Base-by-base conservation (phyloP, 2,113 vertebrate genomes). In the Indicator indicator region DNA sequence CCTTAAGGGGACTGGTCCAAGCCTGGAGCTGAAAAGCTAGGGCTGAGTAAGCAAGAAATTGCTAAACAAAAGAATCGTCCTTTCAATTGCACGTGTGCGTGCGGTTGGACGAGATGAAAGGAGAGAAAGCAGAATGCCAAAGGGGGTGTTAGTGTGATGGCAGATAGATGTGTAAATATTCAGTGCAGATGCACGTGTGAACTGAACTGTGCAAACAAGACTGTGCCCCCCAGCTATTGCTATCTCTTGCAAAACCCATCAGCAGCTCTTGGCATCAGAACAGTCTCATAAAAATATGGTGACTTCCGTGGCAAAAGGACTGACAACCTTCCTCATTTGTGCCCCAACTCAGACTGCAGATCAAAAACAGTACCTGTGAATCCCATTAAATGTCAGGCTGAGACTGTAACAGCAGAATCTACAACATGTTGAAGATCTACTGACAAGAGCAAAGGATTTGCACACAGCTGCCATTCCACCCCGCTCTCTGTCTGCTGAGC, bases 361-460 rank as follows among this genome's bases (percentile, higher is more conserved):
- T 6, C 88, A 82, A 92, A 90, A 76, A 46, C 69, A 78, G 40
- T 40, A 90, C 60, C 87, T 86, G 50, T 85, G 83, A 94, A 76
- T 73, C 85, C 81, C 40, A 79, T 74, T 77, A 96, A 89, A 83
- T 89, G 77, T 75, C 89, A 87, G 3, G 50, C 83, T 68, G 83
- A 87, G 80, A 62, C 74, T 58, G 38, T 20, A 94, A 79, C 85
- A 85, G 82, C 40, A 95, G 91, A 46, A 87, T 64, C 80, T 89
- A 86, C 60, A 83, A 21, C 40, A 50, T 63, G 76, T 27, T 94
- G 81, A 89, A 90, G 87, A 92, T 63, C 55, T 82, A 94, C 75
- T 30, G 93, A 93, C 77, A 96, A 70, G 88, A 95, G 84, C 69
- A 93, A 89, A 91, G 59, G 80, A 94, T 92, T 70, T 8, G 9